Evolutionary conservation across 2,888 invertebrate genomes (phyloP).

Genomic region (Caenorhabditis virilis): DNA sequence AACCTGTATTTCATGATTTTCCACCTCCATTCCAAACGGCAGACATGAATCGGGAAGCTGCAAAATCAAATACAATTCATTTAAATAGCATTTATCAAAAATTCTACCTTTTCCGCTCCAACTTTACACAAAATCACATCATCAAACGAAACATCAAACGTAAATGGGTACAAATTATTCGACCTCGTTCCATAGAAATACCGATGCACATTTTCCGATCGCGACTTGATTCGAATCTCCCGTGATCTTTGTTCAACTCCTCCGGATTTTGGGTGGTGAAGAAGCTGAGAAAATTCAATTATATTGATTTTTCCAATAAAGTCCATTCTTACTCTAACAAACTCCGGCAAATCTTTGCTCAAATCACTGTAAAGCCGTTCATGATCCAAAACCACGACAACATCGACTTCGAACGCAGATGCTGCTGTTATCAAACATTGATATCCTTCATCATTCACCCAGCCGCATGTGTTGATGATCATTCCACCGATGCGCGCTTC

Average conservation of each 20-base stretch:
- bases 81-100: not conserved
- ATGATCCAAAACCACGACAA: constrained; percentile 92
- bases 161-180: constrained; percentile 77
- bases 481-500: constrained; percentile 76
- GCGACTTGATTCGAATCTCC: constrained; percentile 31
- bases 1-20: constrained; percentile 74
- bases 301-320: not conserved
- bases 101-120: constrained; percentile 75
- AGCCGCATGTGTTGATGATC: constrained; percentile 95
- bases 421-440: constrained; percentile 80
- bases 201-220: constrained; percentile 68
- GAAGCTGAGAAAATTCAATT: constrained; percentile 72
- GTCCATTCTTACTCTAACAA: constrained; percentile 76
- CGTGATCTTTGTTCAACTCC: constrained; percentile 75
- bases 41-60: constrained; percentile 86
- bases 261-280: constrained; percentile 90
- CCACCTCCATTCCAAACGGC: constrained; percentile 91
- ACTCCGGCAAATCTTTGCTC: constrained; percentile 87
- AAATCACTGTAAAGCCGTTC: constrained; percentile 93
- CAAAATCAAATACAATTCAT: not conserved
- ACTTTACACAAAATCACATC: constrained; percentile 79
- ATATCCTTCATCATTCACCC: constrained; percentile 86
- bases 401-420: constrained; percentile 91
- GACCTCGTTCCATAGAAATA: constrained; percentile 90
- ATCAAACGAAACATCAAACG: constrained; percentile 80